phyloP scores from a whole-genome alignment of 1,140 invertebrate genomes.

The Archivesica marissinica region DNA sequence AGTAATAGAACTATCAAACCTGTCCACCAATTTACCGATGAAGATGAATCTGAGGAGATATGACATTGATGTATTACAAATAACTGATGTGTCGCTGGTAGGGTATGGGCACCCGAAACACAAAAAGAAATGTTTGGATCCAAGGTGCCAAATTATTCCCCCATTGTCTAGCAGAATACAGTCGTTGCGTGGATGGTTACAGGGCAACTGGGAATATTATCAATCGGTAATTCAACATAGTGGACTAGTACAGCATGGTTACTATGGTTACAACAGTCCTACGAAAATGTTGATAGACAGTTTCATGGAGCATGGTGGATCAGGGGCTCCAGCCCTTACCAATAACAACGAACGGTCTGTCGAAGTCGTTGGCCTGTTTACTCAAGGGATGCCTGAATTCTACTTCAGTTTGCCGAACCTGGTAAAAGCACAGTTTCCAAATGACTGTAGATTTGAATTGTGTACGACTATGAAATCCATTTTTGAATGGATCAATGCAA shows the following conservation, averaged over 20 bases:
- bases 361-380: background rate
- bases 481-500: background rate
- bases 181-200: background rate
- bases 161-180: background rate
- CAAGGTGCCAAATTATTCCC: background rate
- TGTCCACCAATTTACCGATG: background rate
- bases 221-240: background rate
- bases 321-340: background rate
- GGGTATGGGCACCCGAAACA: background rate
- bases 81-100: background rate
- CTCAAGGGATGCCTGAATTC: background rate
- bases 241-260: background rate
- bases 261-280: background rate
- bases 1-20: conserved; percentile 4
- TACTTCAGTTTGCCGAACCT: background rate
- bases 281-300: background rate
- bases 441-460: background rate
- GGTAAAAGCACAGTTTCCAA: background rate
- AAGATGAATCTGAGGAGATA: background rate
- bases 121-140: conserved; percentile 1
- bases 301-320: conserved; percentile 3
- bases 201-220: background rate
- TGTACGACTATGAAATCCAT: background rate
- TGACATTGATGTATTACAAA: background rate
- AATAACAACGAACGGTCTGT: background rate